Evolutionary conservation across 2,797 vertebrate genomes (phyloP), one percentile per base, ranked within the genome.

Genomic region (Gymnocypris eckloni): DNA sequence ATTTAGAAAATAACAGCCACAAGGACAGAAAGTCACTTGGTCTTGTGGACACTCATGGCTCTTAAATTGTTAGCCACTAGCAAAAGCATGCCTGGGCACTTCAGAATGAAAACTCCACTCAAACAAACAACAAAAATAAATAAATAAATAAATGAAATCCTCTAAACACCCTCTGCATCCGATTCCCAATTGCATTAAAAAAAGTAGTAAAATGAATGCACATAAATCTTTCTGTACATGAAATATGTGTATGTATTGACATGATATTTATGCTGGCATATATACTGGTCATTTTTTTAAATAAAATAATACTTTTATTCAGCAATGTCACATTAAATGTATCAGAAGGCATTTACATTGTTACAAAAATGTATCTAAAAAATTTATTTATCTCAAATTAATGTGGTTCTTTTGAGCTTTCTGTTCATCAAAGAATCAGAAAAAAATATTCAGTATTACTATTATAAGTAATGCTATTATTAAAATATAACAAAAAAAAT

Each of bases 1-100:
- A 88, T 88, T 85, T 81, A 85, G 50, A 88, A 86, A 89, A 87
- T 87, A 89, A 85, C 76, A 85, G 85, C 87, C 64, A 45, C 73
- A 78, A 86, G 88, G 79, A 89, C 61, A 69, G 70, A 67, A 73
- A 79, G 79, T 80, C 79, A 56, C 61, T 70, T 82, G n/a, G 81
- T 84, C 84, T 75, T 25, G 48, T 50, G 84, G 84, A 61, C 82
- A 75, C 43, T 54, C 28, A 43, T 79, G 45, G 20, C 64, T 52
- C 75, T 87, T 83, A 85, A 88, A 88, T 88, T 85, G 87, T 83
- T 79, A 84, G 75, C 82, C 82, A 88, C 79, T 48, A 82, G 87
- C 85, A 76, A 87, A n/a, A 37, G 28, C 45, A 64, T 54, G 33
- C 50, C 33, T 75, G 59, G 77, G 79, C 82, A 79, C 56, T 77